Conservation (phyloP, 2,888 invertebrate species). For the Serripes groenlandicus region DNA sequence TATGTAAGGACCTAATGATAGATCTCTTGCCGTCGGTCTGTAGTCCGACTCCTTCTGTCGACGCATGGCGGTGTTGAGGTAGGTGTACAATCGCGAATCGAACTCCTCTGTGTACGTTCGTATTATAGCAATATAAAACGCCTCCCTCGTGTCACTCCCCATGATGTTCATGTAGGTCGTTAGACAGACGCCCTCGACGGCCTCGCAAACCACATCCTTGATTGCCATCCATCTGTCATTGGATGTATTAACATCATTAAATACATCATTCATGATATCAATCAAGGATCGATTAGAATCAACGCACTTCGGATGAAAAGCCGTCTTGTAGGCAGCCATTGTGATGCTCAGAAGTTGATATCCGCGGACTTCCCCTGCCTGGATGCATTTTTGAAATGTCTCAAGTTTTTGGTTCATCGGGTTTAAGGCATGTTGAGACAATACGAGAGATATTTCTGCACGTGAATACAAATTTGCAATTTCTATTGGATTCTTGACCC, state of each 20-base stretch:
- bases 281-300: slow-evolving; percentile 47
- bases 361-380: slow-evolving; percentile 26
- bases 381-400: slow-evolving; percentile 36
- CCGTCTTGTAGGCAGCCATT: slow-evolving; percentile 63
- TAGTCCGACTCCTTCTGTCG: slow-evolving; percentile 54
- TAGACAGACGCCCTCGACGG: slow-evolving; percentile 32
- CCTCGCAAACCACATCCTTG: slow-evolving; percentile 56
- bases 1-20: slow-evolving; percentile 67
- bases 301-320: slow-evolving; percentile 56
- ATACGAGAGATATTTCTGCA: slow-evolving; percentile 25
- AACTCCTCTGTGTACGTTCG: slow-evolving; percentile 60
- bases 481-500: slow-evolving; percentile 50
- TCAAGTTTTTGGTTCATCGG: slow-evolving; percentile 24
- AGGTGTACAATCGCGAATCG: slow-evolving; percentile 53
- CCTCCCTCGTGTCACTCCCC: slow-evolving; percentile 11
- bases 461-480: slow-evolving; percentile 61
- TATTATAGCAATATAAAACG: slow-evolving; percentile 54
- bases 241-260: slow-evolving; percentile 39
- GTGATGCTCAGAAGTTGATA: slow-evolving; percentile 55
- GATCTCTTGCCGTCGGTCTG: slow-evolving; percentile 61
- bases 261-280: slow-evolving; percentile 54
- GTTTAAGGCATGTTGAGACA: slow-evolving; percentile 9
- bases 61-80: slow-evolving; percentile 62
- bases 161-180: slow-evolving; percentile 2
- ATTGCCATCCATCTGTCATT: slow-evolving; percentile 51